Base-by-base conservation (phyloP, 2,888 invertebrate genomes). In the Nymphalis urticae region DNA sequence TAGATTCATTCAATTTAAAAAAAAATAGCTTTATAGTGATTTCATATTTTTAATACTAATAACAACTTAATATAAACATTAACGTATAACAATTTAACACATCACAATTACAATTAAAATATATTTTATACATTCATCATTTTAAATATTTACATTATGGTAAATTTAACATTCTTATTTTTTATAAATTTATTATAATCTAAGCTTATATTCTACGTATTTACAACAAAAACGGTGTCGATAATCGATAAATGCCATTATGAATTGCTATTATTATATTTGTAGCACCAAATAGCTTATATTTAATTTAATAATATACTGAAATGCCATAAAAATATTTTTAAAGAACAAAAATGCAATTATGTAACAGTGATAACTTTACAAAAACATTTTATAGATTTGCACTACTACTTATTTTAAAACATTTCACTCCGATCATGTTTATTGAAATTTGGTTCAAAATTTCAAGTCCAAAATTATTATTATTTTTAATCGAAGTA, bases 161-260 rank as follows among this genome's bases (percentile, higher is more conserved):
- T 32, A 36, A 27, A 56, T 17, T 50, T 50, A 27, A 56, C 2
- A 32, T 56, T n/a, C 17, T 36, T 32, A 32, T 56, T 32, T 27
- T 13, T 27, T 56, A 56, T 27, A 32, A 56, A 27, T 10, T 17
- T 56, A 32, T 56, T 32, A 13, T 42, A 32, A 27, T 8, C 32
- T 32, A 32, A 53, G 24, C 24, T 56, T 32, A 56, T 10, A 9
- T 32, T 32, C 56, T 19, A 56, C 32, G 16, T 69, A 62, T 51
- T 47, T 69, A 65, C 65, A 69, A 58, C 17, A 63, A 42, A 42
- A 54, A 32, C 8, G 4, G 42, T 10, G 27, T 64, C 60, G 36
- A 61, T 50, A 50, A 32, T n/a, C n/a, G n/a, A 63, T 69, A 69
- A 69, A 69, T 69, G 69, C 69, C 69, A 66, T 66, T 32, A 60